Evolutionary conservation across 1,140 invertebrate species (phyloP), one percentile per base, ranked within the genome.

Genomic region (Ruditapes philippinarum): DNA sequence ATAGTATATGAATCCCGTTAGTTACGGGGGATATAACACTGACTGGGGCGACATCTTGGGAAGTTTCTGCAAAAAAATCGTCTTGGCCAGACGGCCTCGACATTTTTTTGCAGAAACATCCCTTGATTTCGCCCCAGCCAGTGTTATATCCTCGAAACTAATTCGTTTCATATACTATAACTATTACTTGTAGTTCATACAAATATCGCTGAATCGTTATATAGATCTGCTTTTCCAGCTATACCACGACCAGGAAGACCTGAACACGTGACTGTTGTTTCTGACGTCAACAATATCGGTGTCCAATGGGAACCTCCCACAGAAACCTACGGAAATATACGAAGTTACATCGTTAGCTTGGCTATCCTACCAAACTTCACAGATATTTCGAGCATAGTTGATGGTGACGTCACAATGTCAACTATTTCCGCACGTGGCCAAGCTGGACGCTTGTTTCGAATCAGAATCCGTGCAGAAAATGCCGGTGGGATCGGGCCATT

Each of bases 251-350:
- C 78, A 22, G 78, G 78, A 11, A 28, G 28, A 1, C 78, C 78
- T 33, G 5, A 31, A 57, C 38, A 80, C 25, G 3, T 80, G 14
- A 25, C 51, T 4, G 51, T 80, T 80, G 54, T 80, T 14, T 54
- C 78, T 60, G 78, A 80, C 33, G 54, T 60, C 38, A 60, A 0
- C 45, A 60, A 80, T 60, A 80, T 80, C 36, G 78, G 49, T 38
- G 78, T 80, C 19, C 49, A 80, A n/a, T 80, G 78, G 78, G 28
- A 60, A 38, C 78, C 78, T 33, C 78, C 78, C 0, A 22, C 51
- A 28, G 51, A 33, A 57, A 80, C 49, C 17, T 57, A 57, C 78
- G 78, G 78, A 80, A 38, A 57, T 38, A 80, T 80, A 57, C 78
- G 78, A 60, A 80, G 38, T 5, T 80, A 80, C 36, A 60, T 80